Conservation (phyloP, 2,797 vertebrate species). For the Cygnus olor region DNA sequence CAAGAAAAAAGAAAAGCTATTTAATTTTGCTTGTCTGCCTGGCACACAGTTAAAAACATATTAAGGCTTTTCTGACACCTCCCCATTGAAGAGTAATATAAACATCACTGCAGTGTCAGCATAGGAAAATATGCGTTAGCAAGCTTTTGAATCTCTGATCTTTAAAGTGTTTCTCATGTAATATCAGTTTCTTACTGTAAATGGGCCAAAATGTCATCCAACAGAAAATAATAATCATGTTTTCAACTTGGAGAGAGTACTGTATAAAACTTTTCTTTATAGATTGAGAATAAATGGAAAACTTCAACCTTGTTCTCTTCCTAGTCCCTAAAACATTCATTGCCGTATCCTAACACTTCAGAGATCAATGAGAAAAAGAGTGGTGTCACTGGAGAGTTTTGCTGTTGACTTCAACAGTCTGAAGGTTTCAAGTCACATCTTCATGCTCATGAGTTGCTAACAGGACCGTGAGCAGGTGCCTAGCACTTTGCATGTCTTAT, state of each 20-base stretch:
- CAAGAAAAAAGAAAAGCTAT: not conserved
- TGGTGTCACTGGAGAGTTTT: not conserved
- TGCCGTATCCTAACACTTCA: not conserved
- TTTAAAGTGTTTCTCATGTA: conserved; percentile 66
- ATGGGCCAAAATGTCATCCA: conserved; percentile 65
- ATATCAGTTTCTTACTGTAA: conserved; percentile 64
- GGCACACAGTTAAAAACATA: conserved; percentile 59
- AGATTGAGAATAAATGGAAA: conserved; percentile 42
- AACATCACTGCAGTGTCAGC: conserved; percentile 57
- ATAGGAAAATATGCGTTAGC: conserved; percentile 61
- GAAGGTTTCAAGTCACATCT: not conserved
- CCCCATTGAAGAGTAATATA: conserved; percentile 35
- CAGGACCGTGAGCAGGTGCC: not conserved
- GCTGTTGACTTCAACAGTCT: not conserved
- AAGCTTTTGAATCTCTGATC: conserved; percentile 55
- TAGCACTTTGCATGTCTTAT: fast-evolving
- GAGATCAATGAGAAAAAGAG: conserved; percentile 5
- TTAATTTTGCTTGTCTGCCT: conserved; percentile 70
- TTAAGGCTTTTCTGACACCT: conserved; percentile 70
- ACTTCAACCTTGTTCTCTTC: conserved; percentile 49
- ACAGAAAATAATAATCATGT: conserved; percentile 69
- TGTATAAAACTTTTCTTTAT: conserved; percentile 52
- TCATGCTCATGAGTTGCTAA: not conserved
- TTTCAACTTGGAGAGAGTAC: conserved; percentile 62
- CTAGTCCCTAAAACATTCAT: not conserved